A percentile compares a stretch with the other conserved stretches of the same genome.
Conservation (phyloP, 2,888 invertebrate genomes). For the Parelbella ahira region DNA sequence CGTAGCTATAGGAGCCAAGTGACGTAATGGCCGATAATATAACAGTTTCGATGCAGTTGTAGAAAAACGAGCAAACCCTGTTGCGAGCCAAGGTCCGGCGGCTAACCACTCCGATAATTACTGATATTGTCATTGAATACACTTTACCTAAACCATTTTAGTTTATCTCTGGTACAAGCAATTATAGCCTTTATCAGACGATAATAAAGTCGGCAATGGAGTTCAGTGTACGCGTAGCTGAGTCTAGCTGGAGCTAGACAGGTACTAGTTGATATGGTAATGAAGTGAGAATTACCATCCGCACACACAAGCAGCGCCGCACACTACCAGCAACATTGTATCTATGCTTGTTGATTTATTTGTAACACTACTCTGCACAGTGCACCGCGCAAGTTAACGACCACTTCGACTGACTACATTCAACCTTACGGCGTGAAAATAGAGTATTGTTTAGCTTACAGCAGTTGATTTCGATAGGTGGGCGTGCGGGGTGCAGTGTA, state of each 20-base stretch:
- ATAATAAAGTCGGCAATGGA: not conserved
- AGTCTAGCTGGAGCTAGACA: constrained; percentile 12
- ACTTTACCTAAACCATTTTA: constrained; percentile 13
- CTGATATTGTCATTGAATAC: constrained; percentile 24
- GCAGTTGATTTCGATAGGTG: not conserved
- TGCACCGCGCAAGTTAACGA: constrained; percentile 9
- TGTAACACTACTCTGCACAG: constrained; percentile 24
- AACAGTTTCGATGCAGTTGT: constrained; percentile 22
- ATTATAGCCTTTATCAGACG: not conserved
- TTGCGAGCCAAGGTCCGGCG: constrained; percentile 18
- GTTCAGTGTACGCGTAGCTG: not conserved
- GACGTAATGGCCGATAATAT: constrained; percentile 8
- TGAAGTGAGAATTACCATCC: constrained; percentile 24
- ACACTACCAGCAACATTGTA: constrained; percentile 2
- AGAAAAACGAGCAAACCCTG: constrained; percentile 13
- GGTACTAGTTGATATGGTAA: constrained; percentile 25
- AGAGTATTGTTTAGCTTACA: too few species aligned
- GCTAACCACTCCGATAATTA: constrained; percentile 18
- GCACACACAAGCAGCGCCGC: constrained; percentile 1
- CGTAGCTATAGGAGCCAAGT: not conserved
- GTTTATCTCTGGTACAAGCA: not conserved
- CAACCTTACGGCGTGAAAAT: too few species aligned
- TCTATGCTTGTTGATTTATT: constrained; percentile 24
- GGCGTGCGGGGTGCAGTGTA: not conserved
- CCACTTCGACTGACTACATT: not conserved